phyloP scores from a whole-genome alignment of 2,797 vertebrate genomes.

The Cossypha niveicapilla region DNA sequence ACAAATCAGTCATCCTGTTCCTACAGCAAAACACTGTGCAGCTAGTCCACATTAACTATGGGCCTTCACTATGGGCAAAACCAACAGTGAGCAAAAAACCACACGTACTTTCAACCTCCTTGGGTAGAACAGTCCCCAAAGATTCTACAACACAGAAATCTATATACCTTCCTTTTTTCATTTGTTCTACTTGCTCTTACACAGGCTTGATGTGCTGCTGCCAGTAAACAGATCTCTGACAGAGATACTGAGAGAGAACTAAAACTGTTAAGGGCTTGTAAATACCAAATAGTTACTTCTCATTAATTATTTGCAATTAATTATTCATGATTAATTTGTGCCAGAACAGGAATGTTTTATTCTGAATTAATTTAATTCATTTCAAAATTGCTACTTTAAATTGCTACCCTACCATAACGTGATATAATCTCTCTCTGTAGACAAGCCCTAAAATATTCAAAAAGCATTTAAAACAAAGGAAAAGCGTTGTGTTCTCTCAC shows the following conservation, averaged over 20 bases:
- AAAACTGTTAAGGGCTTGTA: conserved; percentile 41
- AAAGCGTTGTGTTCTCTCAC: background rate
- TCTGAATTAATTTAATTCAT: conserved; percentile 63
- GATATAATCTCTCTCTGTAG: conserved; percentile 64
- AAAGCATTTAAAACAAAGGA: conserved; percentile 61
- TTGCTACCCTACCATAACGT: conserved; percentile 46
- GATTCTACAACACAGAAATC: background rate
- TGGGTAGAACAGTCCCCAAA: background rate
- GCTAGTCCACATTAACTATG: background rate
- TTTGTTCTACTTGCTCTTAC: background rate
- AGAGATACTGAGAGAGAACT: conserved; percentile 9
- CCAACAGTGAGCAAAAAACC: background rate
- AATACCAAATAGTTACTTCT: conserved; percentile 53
- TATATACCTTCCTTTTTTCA: background rate
- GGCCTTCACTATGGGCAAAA: background rate
- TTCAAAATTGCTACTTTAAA: conserved; percentile 63
- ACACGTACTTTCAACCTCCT: rapidly evolving
- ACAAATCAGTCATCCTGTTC: rapidly evolving
- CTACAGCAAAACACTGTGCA: rapidly evolving
- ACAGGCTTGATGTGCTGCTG: background rate
- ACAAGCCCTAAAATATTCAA: conserved; percentile 61
- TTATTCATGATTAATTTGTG: conserved; percentile 67
- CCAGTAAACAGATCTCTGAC: background rate
- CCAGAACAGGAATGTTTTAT: conserved; percentile 59
- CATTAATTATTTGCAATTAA: conserved; percentile 65